phyloP scores from a whole-genome alignment of 2,113 vertebrate genomes.

The Lampris megalopsis region DNA sequence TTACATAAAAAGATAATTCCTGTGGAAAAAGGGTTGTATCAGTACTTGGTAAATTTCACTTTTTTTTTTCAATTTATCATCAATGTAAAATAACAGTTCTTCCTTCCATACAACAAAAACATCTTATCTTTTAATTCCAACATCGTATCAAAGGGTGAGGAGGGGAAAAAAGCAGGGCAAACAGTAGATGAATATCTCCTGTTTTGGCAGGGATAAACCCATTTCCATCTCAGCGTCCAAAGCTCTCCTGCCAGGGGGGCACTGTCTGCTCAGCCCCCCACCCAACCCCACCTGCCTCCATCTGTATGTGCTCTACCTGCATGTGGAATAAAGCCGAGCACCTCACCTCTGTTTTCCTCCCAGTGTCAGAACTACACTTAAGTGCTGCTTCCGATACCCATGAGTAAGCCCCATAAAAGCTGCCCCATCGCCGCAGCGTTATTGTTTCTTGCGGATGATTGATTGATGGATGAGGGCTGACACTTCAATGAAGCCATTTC shows the following conservation, averaged over 20 bases:
- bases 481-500: slow-evolving; percentile 99
- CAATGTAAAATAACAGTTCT: not conserved
- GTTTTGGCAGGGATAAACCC: slow-evolving; percentile 27
- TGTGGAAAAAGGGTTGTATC: not conserved
- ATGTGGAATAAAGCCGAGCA: slow-evolving; percentile 91
- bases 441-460: slow-evolving; percentile 99
- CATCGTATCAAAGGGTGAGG: not conserved
- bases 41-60: too few relatives aligned
- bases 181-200: slow-evolving; percentile 19
- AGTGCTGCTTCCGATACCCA: slow-evolving; percentile 98
- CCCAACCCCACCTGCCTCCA: slow-evolving; percentile 3
- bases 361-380: slow-evolving; percentile 96
- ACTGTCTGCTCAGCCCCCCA: slow-evolving; percentile 63
- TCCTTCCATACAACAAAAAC: not conserved
- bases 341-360: slow-evolving; percentile 86
- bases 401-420: slow-evolving; percentile 99
- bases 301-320: slow-evolving; percentile 68
- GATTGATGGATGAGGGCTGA: slow-evolving; percentile 99
- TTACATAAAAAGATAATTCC: not conserved
- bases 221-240: slow-evolving; percentile 31
- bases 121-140: not conserved
- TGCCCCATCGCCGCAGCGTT: slow-evolving; percentile 89
- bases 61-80: not conserved
- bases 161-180: not conserved
- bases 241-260: slow-evolving; percentile 20